These are phyloP conservation scores for Takifugu ocellatus DNA, from an alignment of 2,797 vertebrate species.

Conservation along the genomic window DNA sequence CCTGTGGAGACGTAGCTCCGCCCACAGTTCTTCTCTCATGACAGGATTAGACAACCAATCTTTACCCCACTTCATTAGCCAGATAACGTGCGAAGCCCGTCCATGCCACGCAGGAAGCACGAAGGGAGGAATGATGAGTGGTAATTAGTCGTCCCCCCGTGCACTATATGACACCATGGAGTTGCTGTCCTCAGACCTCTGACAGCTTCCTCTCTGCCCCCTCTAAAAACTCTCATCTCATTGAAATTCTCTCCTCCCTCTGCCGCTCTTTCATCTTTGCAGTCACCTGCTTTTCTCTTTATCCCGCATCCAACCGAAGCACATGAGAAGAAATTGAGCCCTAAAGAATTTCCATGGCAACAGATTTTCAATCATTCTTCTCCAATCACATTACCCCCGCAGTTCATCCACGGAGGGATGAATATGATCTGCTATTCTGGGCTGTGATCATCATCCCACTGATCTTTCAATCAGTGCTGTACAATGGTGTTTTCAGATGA, in stretches of 20 bases:
- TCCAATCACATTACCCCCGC: slow-evolving; percentile 37
- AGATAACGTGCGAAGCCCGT: too few relatives aligned
- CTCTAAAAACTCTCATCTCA: slow-evolving; percentile 26
- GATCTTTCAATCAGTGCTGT: slow-evolving; percentile 51
- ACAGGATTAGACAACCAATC: too few relatives aligned
- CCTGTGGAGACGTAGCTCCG: slow-evolving; percentile 9
- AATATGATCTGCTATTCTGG: slow-evolving; percentile 34
- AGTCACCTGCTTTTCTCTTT: slow-evolving; percentile 31
- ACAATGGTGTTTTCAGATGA: slow-evolving; percentile 29
- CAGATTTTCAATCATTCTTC: slow-evolving; percentile 59
- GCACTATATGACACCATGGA: neutral
- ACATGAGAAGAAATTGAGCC: slow-evolving; percentile 43
- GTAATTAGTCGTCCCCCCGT: neutral
- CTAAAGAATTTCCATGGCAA: slow-evolving; percentile 70
- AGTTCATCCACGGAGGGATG: slow-evolving; percentile 24
- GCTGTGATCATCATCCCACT: slow-evolving; percentile 57
- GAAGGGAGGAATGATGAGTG: too few relatives aligned
- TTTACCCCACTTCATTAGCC: too few relatives aligned
- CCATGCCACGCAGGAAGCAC: too few relatives aligned
- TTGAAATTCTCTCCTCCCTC: slow-evolving; percentile 37
- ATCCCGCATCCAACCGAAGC: slow-evolving; percentile 35
- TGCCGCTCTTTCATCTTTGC: slow-evolving; percentile 49
- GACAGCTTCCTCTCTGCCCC: slow-evolving; percentile 30
- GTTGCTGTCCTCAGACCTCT: slow-evolving; percentile 13
- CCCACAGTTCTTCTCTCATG: neutral